Base-by-base conservation (phyloP, 92 coral and sea anemone genomes). In the Zoanthus sociatus region DNA sequence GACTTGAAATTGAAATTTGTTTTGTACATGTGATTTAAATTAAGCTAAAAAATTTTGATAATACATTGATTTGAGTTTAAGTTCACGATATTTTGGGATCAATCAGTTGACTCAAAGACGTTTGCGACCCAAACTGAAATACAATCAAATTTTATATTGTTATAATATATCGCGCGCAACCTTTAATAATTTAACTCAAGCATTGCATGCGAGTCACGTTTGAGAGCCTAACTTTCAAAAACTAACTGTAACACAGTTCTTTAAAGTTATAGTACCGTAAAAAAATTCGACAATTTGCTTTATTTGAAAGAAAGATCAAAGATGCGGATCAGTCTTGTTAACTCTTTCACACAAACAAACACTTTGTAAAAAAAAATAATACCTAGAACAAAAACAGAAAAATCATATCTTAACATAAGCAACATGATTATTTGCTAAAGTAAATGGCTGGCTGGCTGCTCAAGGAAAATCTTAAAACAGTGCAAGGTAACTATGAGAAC, bases 21-120 rank as follows among this genome's bases (percentile, higher is more conserved):
- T 64, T 67, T 6, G 75, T 64, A 64, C 75, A 81, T 32, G 44
- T 81, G 74, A 64, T 81, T 48, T 46, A 56, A 45, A 66, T 81
- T 74, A 66, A 81, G 20, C 44, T 68, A 8, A 68, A 66, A 64
- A 14, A 55, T 64, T 47, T 63, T 42, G 18, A 64, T n/a, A 64
- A 46, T 15, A 50, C 58, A 61, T 6, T 79, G 82, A 77, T 77
- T 53, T 53, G 20, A 20, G 21, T 20, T 76, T 76, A 76, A 76
- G 44, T 76, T 76, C 44, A 15, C 45, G 33, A 47, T 30, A 18
- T 26, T 18, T 30, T 37, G 31, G 60, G 13, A 47, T 46, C 20
- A 32, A 31, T 20, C 26, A 26, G 26, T 63, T 12, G 11, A 4
- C 20, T 81, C n/a, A 5, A 46, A 81, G 47, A 30, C 70, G 66